A percentile compares a stretch with the other conserved stretches of the same genome.
These are phyloP conservation scores for Rhinophrynus dorsalis DNA, from an alignment of 2,797 vertebrate species.

Conservation along the genomic window DNA sequence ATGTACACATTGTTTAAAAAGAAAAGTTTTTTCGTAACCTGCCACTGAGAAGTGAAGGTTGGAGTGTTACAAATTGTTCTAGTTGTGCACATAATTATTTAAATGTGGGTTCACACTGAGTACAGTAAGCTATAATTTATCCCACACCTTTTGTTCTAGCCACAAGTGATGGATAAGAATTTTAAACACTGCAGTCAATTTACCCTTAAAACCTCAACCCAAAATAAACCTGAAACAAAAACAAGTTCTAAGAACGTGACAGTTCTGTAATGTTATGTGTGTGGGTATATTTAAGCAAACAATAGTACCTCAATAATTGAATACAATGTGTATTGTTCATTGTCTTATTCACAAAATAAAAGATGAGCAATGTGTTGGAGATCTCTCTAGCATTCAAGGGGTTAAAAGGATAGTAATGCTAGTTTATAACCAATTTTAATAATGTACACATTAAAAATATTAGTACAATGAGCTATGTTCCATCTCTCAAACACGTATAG, in stretches of 20 bases:
- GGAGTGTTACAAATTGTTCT: constrained; percentile 9
- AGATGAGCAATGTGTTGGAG: too few relatives aligned
- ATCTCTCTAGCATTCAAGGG: too few relatives aligned
- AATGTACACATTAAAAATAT: too few relatives aligned
- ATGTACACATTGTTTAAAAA: not conserved
- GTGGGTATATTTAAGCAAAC: too few relatives aligned
- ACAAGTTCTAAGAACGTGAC: not conserved
- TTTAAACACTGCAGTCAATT: constrained; percentile 9
- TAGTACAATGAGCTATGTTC: too few relatives aligned
- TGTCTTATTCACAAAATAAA: too few relatives aligned
- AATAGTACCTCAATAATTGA: too few relatives aligned
- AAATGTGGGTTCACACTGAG: constrained; percentile 12
- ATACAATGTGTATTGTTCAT: too few relatives aligned
- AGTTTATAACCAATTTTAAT: too few relatives aligned
- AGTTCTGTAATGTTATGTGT: not conserved
- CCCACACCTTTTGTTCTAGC: constrained; percentile 32
- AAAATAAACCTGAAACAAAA: constrained; percentile 1
- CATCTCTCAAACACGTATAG: too few relatives aligned
- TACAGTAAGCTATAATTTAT: constrained; percentile 35
- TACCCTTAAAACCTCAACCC: not conserved
- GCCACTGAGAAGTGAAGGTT: constrained; percentile 3
- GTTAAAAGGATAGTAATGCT: too few relatives aligned
- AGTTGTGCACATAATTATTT: not conserved
- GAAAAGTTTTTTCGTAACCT: not conserved
- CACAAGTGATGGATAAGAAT: constrained; percentile 8